Percentiles rank a stretch among this genome's conserved stretches.
Evolutionary conservation across 2,888 invertebrate species (phyloP).

Genomic region (Spodoptera picta): DNA sequence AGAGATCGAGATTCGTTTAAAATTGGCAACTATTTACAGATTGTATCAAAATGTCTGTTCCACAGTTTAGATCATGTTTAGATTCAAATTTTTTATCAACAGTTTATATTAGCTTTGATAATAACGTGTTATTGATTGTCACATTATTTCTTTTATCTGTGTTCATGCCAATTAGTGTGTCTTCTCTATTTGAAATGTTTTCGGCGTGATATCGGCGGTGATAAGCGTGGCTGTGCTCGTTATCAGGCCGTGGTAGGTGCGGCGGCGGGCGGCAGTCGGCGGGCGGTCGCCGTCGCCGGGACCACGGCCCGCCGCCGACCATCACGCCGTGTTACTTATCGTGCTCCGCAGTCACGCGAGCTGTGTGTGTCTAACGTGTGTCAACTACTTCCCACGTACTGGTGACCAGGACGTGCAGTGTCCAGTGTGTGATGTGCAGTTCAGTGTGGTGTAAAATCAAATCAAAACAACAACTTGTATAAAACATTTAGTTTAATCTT

Average conservation of each 20-base stretch:
- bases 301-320: constrained; percentile 18
- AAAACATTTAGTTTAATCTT: constrained; percentile 77
- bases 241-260: constrained; percentile 45
- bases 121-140: constrained; percentile 34
- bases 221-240: constrained; percentile 48
- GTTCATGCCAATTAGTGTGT: constrained; percentile 38
- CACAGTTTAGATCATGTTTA: neutral
- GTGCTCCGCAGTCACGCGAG: constrained; percentile 22
- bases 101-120: constrained; percentile 21
- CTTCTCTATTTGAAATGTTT: constrained; percentile 42
- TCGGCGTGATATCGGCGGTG: constrained; percentile 43
- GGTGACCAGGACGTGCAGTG: constrained; percentile 37
- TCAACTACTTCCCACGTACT: constrained; percentile 16
- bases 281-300: constrained; percentile 41
- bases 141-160: constrained; percentile 40
- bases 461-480: constrained; percentile 71
- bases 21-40: constrained; percentile 16
- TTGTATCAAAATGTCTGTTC: neutral
- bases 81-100: neutral
- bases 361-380: constrained; percentile 5
- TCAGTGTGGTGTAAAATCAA: constrained; percentile 47
- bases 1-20: constrained; percentile 1
- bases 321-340: constrained; percentile 12
- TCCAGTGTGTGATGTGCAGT: constrained; percentile 30
- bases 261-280: constrained; percentile 46